Evolutionary conservation across 2,888 invertebrate genomes (phyloP).

Genomic region (Lepeophtheirus nordmannii): DNA sequence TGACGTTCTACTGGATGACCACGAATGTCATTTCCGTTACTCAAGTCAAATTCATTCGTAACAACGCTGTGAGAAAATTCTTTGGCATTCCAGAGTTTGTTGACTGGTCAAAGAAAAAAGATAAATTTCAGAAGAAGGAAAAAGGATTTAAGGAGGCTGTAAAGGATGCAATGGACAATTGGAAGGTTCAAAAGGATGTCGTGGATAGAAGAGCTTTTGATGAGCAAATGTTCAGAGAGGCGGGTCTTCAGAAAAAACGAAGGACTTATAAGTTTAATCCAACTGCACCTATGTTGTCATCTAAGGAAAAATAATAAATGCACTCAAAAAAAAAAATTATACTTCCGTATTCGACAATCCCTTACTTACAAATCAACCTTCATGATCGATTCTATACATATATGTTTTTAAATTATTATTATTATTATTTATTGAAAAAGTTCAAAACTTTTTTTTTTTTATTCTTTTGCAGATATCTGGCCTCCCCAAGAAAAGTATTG

Average conservation of each 20-base stretch:
- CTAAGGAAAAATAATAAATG: not conserved
- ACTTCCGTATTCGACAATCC: too few relatives aligned
- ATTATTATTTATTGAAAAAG: too few relatives aligned
- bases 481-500: too few relatives aligned
- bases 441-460: too few relatives aligned
- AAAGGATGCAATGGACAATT: conserved; percentile 14
- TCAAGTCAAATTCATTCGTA: conserved; percentile 60
- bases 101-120: not conserved
- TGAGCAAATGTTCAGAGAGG: conserved; percentile 14
- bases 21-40: conserved; percentile 66
- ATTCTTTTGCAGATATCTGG: too few relatives aligned
- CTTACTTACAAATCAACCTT: too few relatives aligned
- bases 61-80: conserved; percentile 53
- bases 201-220: conserved; percentile 9
- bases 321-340: too few relatives aligned
- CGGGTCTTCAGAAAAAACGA: conserved; percentile 1
- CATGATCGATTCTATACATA: too few relatives aligned
- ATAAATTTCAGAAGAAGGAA: not conserved
- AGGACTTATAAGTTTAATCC: conserved; percentile 21
- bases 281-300: not conserved
- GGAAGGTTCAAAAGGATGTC: conserved; percentile 8
- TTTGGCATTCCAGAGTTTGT: conserved; percentile 35
- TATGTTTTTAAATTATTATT: too few relatives aligned
- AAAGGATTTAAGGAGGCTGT: conserved; percentile 13
- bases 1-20: conserved; percentile 76